phyloP scores from a whole-genome alignment of 2,888 invertebrate genomes.

The Sturmia bella region DNA sequence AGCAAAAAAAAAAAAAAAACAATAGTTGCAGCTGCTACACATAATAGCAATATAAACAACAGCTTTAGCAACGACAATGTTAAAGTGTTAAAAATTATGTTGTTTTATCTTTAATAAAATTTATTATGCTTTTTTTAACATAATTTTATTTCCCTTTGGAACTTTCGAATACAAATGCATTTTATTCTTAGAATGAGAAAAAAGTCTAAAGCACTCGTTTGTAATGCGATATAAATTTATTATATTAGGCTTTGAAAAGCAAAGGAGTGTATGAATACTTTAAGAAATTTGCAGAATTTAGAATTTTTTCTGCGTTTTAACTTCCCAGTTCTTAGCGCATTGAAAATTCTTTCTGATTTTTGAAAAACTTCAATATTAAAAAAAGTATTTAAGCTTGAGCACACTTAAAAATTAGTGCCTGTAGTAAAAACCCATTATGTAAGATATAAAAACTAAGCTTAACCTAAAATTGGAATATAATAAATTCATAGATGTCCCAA shows the following conservation, averaged over 20 bases:
- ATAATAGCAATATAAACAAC: slow-evolving; percentile 33
- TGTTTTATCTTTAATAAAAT: slow-evolving; percentile 54
- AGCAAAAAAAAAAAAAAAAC: slow-evolving; percentile 19
- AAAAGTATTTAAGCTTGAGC: no score
- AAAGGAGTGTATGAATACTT: no score
- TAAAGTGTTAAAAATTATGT: slow-evolving; percentile 61
- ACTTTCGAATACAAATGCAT: not conserved
- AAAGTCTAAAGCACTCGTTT: not conserved
- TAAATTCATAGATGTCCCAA: no score
- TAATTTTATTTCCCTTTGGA: slow-evolving; percentile 23
- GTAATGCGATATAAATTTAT: not conserved
- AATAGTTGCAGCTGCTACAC: slow-evolving; percentile 49
- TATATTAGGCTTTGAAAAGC: not conserved
- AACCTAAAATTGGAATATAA: no score
- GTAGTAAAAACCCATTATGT: no score
- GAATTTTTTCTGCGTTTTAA: no score
- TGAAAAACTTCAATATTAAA: no score
- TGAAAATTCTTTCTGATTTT: no score
- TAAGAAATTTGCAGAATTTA: no score
- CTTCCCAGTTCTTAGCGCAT: no score
- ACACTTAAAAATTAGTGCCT: no score
- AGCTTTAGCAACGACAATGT: slow-evolving; percentile 39
- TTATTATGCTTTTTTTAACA: slow-evolving; percentile 12
- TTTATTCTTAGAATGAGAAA: not conserved
- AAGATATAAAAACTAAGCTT: no score